These are phyloP conservation scores for Bradypus variegatus DNA, from an alignment of 2,797 vertebrate species.

Conservation along the genomic window DNA sequence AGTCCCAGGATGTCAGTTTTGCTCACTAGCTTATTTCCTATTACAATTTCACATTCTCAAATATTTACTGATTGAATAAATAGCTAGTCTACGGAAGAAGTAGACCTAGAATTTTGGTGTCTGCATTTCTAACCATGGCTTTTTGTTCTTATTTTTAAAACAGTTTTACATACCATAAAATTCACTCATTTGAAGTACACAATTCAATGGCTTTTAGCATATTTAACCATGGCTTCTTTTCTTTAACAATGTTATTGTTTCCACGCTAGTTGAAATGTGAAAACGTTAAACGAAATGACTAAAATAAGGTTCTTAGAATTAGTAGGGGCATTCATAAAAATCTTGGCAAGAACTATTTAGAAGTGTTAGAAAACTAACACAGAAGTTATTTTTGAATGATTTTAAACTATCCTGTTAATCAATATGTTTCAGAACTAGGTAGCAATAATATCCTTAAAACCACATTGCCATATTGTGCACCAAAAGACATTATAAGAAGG, in stretches of 20 bases:
- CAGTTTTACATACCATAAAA: not conserved
- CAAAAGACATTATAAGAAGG: not conserved
- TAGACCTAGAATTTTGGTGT: not conserved
- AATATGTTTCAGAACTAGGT: not conserved
- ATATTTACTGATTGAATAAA: conserved; percentile 2
- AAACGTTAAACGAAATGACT: not conserved
- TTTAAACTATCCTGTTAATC: not conserved
- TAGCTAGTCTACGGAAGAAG: not conserved
- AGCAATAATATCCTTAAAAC: not conserved
- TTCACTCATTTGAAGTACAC: not conserved
- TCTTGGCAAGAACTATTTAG: not conserved
- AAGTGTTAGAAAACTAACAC: not conserved
- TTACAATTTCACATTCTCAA: not conserved
- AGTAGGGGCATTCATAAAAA: not conserved
- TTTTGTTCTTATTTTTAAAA: not conserved
- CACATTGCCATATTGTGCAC: not conserved
- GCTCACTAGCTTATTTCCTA: not conserved
- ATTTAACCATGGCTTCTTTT: not conserved
- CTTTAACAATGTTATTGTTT: not conserved
- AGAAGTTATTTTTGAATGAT: not conserved
- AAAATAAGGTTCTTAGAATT: not conserved
- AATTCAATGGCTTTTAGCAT: not conserved
- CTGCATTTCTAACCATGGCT: not conserved
- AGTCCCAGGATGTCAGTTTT: not conserved
- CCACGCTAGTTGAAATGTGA: not conserved